Evolutionary conservation across 2,888 invertebrate species (phyloP).

Genomic region (Thereva unica): DNA sequence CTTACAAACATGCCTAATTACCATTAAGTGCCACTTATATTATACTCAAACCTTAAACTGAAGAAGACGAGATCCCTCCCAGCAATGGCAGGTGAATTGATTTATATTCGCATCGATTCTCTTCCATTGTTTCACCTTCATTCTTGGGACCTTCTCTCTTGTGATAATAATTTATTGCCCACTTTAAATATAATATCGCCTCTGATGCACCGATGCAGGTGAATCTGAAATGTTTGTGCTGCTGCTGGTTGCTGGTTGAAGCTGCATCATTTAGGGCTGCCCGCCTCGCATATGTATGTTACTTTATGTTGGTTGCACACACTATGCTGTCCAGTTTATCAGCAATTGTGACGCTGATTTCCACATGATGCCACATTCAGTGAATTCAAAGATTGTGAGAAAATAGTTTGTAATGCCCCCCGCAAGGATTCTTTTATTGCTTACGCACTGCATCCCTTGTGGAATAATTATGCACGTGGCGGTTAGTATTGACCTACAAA

Average conservation of each 20-base stretch:
- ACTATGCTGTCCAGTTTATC: conserved; percentile 33
- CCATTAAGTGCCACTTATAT: conserved; percentile 40
- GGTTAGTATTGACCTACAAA: no score
- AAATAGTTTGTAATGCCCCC: conserved; percentile 5
- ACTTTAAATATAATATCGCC: conserved; percentile 42
- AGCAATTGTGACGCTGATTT: conserved; percentile 43
- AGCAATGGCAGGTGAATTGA: conserved; percentile 42
- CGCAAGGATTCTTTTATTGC: no score
- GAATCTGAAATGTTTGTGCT: conserved; percentile 12
- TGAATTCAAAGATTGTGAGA: conserved; percentile 38
- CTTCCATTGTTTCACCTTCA: conserved; percentile 37
- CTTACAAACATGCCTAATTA: conserved; percentile 36
- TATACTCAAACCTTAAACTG: conserved; percentile 32
- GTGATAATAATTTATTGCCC: conserved; percentile 42
- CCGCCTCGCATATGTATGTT: conserved; percentile 7
- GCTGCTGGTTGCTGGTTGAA: neutral
- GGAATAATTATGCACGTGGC: no score
- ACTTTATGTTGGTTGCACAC: neutral
- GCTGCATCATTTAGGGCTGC: conserved; percentile 19
- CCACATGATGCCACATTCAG: conserved; percentile 39
- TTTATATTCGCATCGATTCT: conserved; percentile 38
- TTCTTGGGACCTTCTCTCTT: conserved; percentile 31
- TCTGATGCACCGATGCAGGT: conserved; percentile 32
- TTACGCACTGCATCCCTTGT: no score
- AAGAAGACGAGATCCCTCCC: conserved; percentile 41